A percentile compares a stretch with the other conserved stretches of the same genome.
These are phyloP conservation scores for Ara ararauna DNA, from an alignment of 2,797 vertebrate species.

Conservation along the genomic window DNA sequence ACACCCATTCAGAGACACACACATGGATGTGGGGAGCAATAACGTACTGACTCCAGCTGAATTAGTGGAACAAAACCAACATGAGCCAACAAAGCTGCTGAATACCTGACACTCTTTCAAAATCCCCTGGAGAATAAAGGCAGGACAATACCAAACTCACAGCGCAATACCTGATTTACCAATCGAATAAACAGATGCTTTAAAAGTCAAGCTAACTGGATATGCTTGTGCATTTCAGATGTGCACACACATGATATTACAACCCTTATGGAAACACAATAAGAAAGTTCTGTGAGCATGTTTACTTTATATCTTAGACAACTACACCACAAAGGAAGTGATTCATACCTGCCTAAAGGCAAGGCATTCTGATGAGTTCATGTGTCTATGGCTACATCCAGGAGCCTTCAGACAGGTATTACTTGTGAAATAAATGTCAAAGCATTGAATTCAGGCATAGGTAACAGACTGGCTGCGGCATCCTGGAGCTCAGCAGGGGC, in stretches of 20 bases:
- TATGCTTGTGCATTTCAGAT: neutral
- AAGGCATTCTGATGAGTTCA: slow-evolving; percentile 1
- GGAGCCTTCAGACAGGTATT: neutral
- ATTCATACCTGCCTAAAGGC: slow-evolving; percentile 29
- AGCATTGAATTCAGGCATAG: neutral
- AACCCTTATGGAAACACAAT: rapidly evolving
- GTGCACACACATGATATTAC: neutral
- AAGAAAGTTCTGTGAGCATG: neutral
- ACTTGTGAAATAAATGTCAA: neutral
- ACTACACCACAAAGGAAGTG: slow-evolving; percentile 3
- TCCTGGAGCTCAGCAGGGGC: slow-evolving; percentile 20
- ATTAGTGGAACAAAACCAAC: neutral
- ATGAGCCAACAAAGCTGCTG: neutral
- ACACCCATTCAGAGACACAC: rapidly evolving
- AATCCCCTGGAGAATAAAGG: neutral
- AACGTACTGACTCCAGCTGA: neutral
- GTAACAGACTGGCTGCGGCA: neutral
- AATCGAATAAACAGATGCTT: neutral
- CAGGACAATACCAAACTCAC: neutral
- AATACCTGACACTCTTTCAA: neutral
- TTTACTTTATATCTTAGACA: neutral
- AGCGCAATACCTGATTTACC: neutral
- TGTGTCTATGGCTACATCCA: neutral
- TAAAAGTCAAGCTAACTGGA: neutral
- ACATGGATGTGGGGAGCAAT: neutral